Conservation (phyloP, 2,113 vertebrate species). For the Martes martes region DNA sequence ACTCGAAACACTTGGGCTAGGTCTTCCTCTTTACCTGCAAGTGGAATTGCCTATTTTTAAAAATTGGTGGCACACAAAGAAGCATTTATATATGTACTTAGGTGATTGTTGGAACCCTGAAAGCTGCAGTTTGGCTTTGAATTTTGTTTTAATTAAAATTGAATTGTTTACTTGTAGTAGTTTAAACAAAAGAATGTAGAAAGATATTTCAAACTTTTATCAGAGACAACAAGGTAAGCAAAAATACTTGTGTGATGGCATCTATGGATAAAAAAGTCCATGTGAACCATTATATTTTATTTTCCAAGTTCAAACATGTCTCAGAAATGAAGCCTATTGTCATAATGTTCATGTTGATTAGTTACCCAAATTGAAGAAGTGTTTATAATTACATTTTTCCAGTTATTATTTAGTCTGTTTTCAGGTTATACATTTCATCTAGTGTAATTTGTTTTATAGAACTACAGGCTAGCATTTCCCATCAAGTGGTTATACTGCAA, state of each 20-base stretch:
- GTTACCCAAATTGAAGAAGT: not conserved
- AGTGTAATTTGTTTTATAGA: constrained; percentile 5
- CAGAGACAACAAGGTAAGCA: constrained; percentile 29
- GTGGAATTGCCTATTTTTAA: constrained; percentile 1
- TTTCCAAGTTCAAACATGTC: constrained; percentile 44
- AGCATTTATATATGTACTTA: not conserved
- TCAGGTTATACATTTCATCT: not conserved
- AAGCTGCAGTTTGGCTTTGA: constrained; percentile 28
- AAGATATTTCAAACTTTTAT: constrained; percentile 39
- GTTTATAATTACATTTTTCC: not conserved
- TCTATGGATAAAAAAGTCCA: not conserved
- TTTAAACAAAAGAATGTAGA: constrained; percentile 40
- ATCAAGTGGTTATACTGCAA: not conserved
- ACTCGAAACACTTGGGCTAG: not conserved
- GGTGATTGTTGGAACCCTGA: constrained; percentile 3
- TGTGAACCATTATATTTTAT: constrained; percentile 14
- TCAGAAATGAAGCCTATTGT: not conserved
- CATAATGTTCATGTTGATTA: constrained; percentile 10
- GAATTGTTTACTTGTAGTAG: not conserved
- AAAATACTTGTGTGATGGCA: not conserved
- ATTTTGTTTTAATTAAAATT: constrained; percentile 31
- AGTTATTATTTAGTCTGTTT: not conserved
- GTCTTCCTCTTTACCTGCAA: constrained; percentile 29
- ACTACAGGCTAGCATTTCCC: not conserved
- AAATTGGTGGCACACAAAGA: not conserved